Evolutionary conservation across 2,888 invertebrate species (phyloP).

Genomic region (Syritta pipiens): DNA sequence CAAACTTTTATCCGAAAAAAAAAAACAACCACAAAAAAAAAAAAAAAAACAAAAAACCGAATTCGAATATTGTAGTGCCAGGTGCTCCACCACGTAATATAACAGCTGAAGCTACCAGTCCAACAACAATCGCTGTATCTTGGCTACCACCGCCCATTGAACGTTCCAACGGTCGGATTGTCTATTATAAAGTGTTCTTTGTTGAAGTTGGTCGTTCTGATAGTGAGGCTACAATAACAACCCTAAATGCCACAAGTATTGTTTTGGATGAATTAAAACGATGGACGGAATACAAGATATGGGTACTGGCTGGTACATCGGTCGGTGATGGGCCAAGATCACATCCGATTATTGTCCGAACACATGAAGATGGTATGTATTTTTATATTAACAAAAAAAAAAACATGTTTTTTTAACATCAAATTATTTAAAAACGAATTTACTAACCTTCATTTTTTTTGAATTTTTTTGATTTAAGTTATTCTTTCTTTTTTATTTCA

Average conservation of each 20-base stretch:
- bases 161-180: conserved; percentile 94
- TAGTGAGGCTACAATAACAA: conserved; percentile 90
- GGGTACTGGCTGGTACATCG: conserved; percentile 97
- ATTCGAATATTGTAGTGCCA: conserved; percentile 86
- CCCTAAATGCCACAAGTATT: conserved; percentile 88
- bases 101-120: conserved; percentile 91
- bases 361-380: conserved; percentile 99
- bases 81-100: conserved; percentile 98
- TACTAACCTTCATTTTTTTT: conserved; percentile 8
- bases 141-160: conserved; percentile 97
- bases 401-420: neutral
- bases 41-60: conserved; percentile 44
- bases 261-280: conserved; percentile 93
- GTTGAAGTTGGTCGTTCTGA: conserved; percentile 92
- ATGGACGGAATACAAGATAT: conserved; percentile 98
- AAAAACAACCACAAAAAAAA: conserved; percentile 38
- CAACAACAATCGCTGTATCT: conserved; percentile 91
- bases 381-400: conserved; percentile 53
- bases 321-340: conserved; percentile 98
- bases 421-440: too few species aligned
- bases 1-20: conserved; percentile 47
- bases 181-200: conserved; percentile 96
- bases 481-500: conserved; percentile 56
- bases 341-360: conserved; percentile 94
- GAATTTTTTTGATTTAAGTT: conserved; percentile 12